A percentile compares a stretch with the other conserved stretches of the same genome.
Evolutionary conservation across 53 echinoderm and acorn worm genomes (phyloP).

Genomic region (Arbacia lixula): DNA sequence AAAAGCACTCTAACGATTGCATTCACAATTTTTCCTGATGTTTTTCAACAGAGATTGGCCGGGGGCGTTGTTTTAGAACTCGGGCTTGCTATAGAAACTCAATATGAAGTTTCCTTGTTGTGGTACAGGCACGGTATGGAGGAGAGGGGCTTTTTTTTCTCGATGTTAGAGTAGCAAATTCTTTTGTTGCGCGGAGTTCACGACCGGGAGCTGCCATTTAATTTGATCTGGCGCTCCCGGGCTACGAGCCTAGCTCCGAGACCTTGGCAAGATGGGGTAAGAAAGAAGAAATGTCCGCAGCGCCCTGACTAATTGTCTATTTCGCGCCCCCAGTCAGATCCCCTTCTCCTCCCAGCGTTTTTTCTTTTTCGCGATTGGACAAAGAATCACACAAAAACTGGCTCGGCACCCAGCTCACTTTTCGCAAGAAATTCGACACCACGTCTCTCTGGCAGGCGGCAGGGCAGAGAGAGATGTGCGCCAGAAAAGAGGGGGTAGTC

Average conservation of each 20-base stretch:
- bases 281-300: slow-evolving; percentile 1
- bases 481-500: slow-evolving; percentile 1
- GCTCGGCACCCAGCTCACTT: slow-evolving; percentile 37
- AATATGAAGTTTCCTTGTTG: slow-evolving; percentile 44
- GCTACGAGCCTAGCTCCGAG: slow-evolving; percentile 19
- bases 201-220: slow-evolving; percentile 48
- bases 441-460: neutral
- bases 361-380: slow-evolving; percentile 17
- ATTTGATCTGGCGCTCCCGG: slow-evolving; percentile 36
- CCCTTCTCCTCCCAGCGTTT: slow-evolving; percentile 18
- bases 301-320: slow-evolving; percentile 51
- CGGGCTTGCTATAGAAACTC: slow-evolving; percentile 25
- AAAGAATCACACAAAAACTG: slow-evolving; percentile 39
- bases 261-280: slow-evolving; percentile 14
- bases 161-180: slow-evolving; percentile 31
- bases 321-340: slow-evolving; percentile 38
- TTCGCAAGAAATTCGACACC: slow-evolving; percentile 41
- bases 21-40: slow-evolving; percentile 32
- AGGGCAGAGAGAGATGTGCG: slow-evolving; percentile 8
- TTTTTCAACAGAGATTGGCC: slow-evolving; percentile 32
- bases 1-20: slow-evolving; percentile 46
- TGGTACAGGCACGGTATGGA: neutral
- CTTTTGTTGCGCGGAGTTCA: slow-evolving; percentile 37
- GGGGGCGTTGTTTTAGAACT: slow-evolving; percentile 42
- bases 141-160: neutral